Evolutionary conservation across 2,113 vertebrate species (phyloP).

Genomic region (Malurus alboscapulatus): DNA sequence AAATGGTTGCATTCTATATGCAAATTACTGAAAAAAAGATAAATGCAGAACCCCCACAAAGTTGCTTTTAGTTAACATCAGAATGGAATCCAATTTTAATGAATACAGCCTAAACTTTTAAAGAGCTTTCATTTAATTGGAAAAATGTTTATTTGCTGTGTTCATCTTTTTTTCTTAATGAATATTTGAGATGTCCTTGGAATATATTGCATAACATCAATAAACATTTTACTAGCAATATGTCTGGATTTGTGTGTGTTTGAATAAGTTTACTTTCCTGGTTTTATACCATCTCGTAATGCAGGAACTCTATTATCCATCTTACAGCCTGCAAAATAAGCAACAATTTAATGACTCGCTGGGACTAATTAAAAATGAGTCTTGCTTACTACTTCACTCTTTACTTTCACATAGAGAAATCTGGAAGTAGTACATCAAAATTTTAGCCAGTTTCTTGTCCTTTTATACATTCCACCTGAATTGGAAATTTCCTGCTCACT

Average conservation of each 20-base stretch:
- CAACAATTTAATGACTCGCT: constrained; percentile 35
- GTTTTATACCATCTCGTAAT: constrained; percentile 24
- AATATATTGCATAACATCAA: constrained; percentile 9
- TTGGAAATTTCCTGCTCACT: neutral
- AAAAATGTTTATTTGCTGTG: constrained; percentile 45
- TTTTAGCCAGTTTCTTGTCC: neutral
- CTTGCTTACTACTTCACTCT: neutral
- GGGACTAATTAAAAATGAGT: constrained; percentile 58
- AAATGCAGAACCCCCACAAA: neutral
- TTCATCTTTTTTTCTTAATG: constrained; percentile 4
- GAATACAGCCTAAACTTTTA: constrained; percentile 24
- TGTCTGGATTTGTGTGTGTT: constrained; percentile 15
- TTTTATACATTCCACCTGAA: neutral
- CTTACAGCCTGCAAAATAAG: constrained; percentile 46
- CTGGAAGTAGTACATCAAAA: neutral
- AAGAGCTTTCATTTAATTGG: constrained; percentile 41
- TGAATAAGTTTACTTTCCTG: constrained; percentile 20
- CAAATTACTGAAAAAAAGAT: neutral
- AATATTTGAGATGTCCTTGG: constrained; percentile 37
- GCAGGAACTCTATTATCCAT: constrained; percentile 26
- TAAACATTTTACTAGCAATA: constrained; percentile 11
- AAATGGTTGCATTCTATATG: constrained; percentile 29
- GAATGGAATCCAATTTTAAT: constrained; percentile 35
- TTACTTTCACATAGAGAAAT: neutral
- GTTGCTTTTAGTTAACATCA: neutral